Evolutionary conservation across 2,797 vertebrate species (phyloP), one percentile per base, ranked within the genome.

Genomic region (Microtus obscurus): DNA sequence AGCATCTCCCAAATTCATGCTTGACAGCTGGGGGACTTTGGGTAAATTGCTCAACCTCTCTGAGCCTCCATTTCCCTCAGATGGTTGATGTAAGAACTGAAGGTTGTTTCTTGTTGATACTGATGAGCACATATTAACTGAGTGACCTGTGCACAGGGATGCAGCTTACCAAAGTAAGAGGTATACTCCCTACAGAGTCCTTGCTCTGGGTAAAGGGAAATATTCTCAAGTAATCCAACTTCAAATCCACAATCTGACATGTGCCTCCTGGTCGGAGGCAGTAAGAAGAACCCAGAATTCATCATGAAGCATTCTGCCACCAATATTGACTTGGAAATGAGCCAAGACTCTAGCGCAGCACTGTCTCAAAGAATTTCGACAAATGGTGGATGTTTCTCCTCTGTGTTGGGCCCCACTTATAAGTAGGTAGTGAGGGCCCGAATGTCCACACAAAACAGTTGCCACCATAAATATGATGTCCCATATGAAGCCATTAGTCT

Each of bases 31-130:
- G 61, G 37, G 88, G 87, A 59, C 12, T 73, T 53, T 71, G 7
- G 13, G 45, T 9, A 90, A 89, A 27, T 87, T 65, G n/a, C 73
- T 90, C 80, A 81, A 85, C 43, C 13, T 89, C 45, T 27, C 34
- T 71, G 56, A 82, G 16, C 76, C 71, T 95, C 61, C 13, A 34
- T 95, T 92, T 97, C 80, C 13, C 51, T 94, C 31, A 56, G 45
- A 91, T 1, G 14, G 51, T 53, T 79, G 67, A 65, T n/a, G 12
- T 89, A 29, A 87, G 71, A 92, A 61, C 45, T 85, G 25, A 53
- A 94, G 56, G 73, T 37, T 13, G 40, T 53, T 93, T 67, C 40
- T 13, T 51, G 27, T 25, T 74, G 61, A 31, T 27, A 71, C 8
- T 59, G 27, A 61, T 71, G 37, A 69, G 23, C 67, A 83, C 13